Conservation (phyloP, 2,113 vertebrate species). For the human region DNA sequence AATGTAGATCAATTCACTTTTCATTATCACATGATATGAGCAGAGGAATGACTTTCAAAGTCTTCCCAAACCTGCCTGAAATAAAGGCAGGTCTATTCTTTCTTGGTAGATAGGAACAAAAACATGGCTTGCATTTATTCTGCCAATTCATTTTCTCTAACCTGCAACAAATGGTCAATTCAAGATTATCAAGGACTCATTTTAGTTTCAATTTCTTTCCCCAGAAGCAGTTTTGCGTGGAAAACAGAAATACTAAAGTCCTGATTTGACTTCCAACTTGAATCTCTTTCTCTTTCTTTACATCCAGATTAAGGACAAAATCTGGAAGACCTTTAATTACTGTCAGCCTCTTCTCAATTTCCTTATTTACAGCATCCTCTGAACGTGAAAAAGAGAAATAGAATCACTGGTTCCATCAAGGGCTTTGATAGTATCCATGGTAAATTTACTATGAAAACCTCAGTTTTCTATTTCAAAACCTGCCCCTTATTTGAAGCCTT, state of each 20-base stretch:
- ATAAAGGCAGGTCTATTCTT: slow-evolving; percentile 34
- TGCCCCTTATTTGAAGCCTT: neutral
- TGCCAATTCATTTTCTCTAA: slow-evolving; percentile 60
- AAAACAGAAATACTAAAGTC: slow-evolving; percentile 45
- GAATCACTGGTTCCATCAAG: neutral
- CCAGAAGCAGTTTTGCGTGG: slow-evolving; percentile 24
- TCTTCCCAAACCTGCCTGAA: slow-evolving; percentile 7
- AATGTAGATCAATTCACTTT: slow-evolving; percentile 27
- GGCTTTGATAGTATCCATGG: neutral
- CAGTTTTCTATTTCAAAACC: slow-evolving; percentile 12
- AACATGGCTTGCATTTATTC: slow-evolving; percentile 28
- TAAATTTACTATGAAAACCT: neutral
- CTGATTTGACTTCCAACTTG: slow-evolving; percentile 15
- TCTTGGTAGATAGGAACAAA: neutral
- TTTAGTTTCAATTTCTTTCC: slow-evolving; percentile 72
- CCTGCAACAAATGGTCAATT: slow-evolving; percentile 48
- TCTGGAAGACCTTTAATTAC: slow-evolving; percentile 21
- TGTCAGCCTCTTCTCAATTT: neutral
- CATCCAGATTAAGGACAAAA: slow-evolving; percentile 8
- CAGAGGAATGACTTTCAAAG: slow-evolving; percentile 38
- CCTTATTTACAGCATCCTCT: neutral
- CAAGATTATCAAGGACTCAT: slow-evolving; percentile 58
- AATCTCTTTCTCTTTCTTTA: neutral
- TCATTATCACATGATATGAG: neutral
- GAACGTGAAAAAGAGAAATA: neutral